Percentiles rank a stretch among this genome's conserved stretches.
Evolutionary conservation across 2,888 invertebrate genomes (phyloP).

Genomic region (Meandrusa payeni): DNA sequence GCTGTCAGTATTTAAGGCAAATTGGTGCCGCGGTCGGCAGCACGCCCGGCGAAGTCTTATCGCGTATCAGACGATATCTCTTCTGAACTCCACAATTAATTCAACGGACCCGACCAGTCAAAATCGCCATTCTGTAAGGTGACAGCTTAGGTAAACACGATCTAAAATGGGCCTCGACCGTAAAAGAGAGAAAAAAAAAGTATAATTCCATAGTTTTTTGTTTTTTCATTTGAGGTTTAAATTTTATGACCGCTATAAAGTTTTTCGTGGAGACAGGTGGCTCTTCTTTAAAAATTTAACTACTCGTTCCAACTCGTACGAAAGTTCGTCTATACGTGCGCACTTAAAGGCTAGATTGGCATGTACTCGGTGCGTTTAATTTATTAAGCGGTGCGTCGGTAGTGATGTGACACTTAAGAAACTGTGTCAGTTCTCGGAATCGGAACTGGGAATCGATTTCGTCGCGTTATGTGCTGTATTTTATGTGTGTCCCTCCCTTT

Average conservation of each 20-base stretch:
- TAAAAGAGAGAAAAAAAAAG: constrained; percentile 62
- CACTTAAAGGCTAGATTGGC: constrained; percentile 66
- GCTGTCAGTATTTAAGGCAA: constrained; percentile 62
- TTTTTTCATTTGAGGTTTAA: constrained; percentile 76
- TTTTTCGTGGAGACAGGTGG: constrained; percentile 80
- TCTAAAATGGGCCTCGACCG: constrained; percentile 71
- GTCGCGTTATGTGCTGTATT: constrained; percentile 70
- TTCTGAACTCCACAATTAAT: constrained; percentile 73
- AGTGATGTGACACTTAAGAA: constrained; percentile 79
- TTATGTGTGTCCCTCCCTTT: constrained; percentile 54
- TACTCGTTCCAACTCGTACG: constrained; percentile 50
- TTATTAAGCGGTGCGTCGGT: constrained; percentile 76
- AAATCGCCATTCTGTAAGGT: constrained; percentile 77
- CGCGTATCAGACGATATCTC: constrained; percentile 71
- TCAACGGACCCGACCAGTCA: constrained; percentile 68
- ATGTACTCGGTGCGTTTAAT: constrained; percentile 65
- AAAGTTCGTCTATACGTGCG: constrained; percentile 54
- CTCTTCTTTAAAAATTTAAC: constrained; percentile 77
- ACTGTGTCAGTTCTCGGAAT: constrained; percentile 79
- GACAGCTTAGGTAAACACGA: constrained; percentile 80
- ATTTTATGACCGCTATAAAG: constrained; percentile 79
- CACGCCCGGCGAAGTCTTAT: constrained; percentile 56
- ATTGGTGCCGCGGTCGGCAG: constrained; percentile 59
- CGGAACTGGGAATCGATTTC: constrained; percentile 77
- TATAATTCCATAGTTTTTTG: constrained; percentile 61